Conservation (phyloP, 2,797 vertebrate genomes). For the Rhincodon typus region DNA sequence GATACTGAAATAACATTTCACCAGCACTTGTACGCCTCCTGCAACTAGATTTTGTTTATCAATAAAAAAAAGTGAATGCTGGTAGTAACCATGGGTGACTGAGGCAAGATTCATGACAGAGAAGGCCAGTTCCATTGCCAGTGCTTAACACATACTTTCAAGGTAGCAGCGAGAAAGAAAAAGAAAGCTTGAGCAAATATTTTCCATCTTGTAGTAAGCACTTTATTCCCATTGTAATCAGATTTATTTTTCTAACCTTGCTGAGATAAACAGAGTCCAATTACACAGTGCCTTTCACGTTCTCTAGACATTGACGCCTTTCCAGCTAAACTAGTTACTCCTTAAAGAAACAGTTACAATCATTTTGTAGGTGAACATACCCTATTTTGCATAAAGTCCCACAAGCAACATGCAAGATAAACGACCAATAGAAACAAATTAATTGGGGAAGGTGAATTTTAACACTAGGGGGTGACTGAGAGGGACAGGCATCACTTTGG, state of each 20-base stretch:
- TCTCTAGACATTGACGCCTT: background rate
- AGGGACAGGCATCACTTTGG: too few relatives aligned
- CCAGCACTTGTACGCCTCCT: background rate
- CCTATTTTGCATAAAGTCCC: background rate
- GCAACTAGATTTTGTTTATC: background rate
- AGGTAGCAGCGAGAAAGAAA: background rate
- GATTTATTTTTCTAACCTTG: background rate
- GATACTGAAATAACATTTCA: background rate
- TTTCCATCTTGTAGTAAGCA: background rate
- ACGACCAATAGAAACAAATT: background rate
- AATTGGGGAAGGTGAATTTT: background rate
- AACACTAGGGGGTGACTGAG: background rate
- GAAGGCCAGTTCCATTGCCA: background rate
- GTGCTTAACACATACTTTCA: background rate
- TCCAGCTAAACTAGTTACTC: background rate
- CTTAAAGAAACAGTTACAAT: background rate
- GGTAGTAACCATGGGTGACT: background rate
- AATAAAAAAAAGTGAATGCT: background rate
- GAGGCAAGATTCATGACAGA: background rate
- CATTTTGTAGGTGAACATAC: background rate
- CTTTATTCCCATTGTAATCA: background rate
- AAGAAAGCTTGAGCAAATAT: background rate
- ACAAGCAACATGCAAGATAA: background rate
- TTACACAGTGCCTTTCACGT: background rate
- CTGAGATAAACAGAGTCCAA: background rate